Conservation (phyloP, 2,797 vertebrate genomes). For the Rachycentron canadum region DNA sequence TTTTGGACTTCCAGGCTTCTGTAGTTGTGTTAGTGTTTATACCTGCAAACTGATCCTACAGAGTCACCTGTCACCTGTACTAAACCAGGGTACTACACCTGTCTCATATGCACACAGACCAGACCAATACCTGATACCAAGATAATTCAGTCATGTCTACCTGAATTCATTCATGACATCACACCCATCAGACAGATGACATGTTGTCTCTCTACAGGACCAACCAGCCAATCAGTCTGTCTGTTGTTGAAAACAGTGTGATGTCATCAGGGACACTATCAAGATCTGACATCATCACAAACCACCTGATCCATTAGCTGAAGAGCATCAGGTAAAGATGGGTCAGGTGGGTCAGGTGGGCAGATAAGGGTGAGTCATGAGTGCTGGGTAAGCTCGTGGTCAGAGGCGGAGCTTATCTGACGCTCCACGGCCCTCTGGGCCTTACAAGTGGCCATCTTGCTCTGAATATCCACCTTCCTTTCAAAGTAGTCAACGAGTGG, state of each 20-base stretch:
- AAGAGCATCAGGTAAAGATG: background rate
- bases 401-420: constrained; percentile 92
- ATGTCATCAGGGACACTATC: background rate
- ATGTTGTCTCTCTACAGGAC: background rate
- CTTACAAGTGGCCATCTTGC: constrained; percentile 87
- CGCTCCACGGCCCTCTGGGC: constrained; percentile 91
- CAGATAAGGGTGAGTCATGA: constrained; percentile 71
- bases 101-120: background rate
- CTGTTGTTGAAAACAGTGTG: background rate
- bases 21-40: background rate
- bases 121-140: background rate
- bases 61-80: too few relatives aligned
- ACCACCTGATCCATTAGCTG: background rate
- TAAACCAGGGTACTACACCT: too few relatives aligned
- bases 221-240: constrained; percentile 5
- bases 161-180: too few relatives aligned
- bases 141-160: too few relatives aligned
- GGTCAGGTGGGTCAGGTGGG: background rate
- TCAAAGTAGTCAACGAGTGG: constrained; percentile 97
- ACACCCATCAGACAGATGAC: background rate
- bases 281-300: background rate
- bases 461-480: constrained; percentile 89
- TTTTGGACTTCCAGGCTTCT: constrained; percentile 10
- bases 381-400: constrained; percentile 88
- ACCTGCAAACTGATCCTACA: constrained; percentile 2